Evolutionary conservation across 2,797 vertebrate species (phyloP), one percentile per base, ranked within the genome.

Genomic region (Meriones psammophilus): DNA sequence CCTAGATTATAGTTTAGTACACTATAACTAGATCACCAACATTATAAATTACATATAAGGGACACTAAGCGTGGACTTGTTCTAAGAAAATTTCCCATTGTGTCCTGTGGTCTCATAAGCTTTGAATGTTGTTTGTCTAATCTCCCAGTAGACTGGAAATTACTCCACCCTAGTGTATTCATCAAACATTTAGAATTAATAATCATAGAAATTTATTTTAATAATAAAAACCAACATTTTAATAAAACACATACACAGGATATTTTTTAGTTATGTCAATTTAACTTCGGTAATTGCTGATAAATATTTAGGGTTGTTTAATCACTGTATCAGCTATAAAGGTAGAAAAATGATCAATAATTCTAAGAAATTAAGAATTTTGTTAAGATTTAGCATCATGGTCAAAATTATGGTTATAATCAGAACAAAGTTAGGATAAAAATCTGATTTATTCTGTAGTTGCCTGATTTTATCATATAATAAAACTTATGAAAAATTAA

Each of bases 141-240:
- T 88, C 26, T 94, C 77, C 77, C 81, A 90, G 62, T 36, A 93
- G 94, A 68, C 22, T 92, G 30, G 24, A 39, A 96, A 94, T 96
- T 92, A 90, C 50, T 90, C 13, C 20, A 88, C 66, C 56, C 76
- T 33, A 73, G 62, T 73, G 26, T 69, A 90, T 81, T 93, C 80
- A 81, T 92, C 42, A 93, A 94, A 66, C 28, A 85, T 66, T 91
- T 96, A 76, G 46, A 96, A 96, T 95, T 94, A 95, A 79, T 68
- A 94, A 96, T 92, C 88, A 94, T 76, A 56, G n/a, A 88, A 30
- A 42, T 42, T 42, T 71, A n/a, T 94, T 94, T 93, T 94, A 89
- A 79, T 68, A 95, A 88, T 80, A 89, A 93, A 96, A 97, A 91
- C 87, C 54, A 94, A n/a, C 76, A 80, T 39, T 12, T 66, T 84